phyloP scores from a whole-genome alignment of 2,888 invertebrate species.

The Sthenelais limicola region DNA sequence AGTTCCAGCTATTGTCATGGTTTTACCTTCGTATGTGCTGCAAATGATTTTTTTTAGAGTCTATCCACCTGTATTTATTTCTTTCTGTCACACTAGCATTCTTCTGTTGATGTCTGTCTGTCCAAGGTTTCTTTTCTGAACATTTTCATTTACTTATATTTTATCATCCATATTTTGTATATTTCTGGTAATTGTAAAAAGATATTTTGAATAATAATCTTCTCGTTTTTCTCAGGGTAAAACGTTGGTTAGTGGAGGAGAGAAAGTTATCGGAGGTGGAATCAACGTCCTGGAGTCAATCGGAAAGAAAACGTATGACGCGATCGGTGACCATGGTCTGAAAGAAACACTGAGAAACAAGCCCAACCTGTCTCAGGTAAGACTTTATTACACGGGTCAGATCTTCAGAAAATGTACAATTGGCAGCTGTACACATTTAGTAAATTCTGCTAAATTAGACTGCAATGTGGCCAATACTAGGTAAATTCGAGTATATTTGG shows the following conservation, averaged over 20 bases:
- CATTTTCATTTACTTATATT: background rate
- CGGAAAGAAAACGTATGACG: constrained; percentile 95
- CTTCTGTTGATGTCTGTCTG: no score
- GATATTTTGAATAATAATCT: background rate
- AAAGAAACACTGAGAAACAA: constrained; percentile 81
- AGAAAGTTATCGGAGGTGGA: constrained; percentile 55
- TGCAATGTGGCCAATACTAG: no score
- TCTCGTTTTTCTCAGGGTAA: constrained; percentile 55
- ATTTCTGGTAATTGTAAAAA: background rate
- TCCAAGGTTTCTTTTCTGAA: no score
- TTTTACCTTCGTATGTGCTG: no score
- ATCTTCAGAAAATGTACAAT: no score
- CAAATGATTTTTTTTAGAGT: no score
- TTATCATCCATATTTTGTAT: background rate
- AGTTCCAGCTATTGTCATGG: no score
- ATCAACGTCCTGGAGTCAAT: constrained; percentile 90
- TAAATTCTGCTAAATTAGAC: no score
- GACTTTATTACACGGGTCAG: background rate
- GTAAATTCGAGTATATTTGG: no score
- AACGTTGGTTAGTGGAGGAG: constrained; percentile 67
- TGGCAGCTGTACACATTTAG: no score
- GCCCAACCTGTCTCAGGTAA: constrained; percentile 69
- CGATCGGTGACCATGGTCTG: constrained; percentile 89
- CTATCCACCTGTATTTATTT: no score
- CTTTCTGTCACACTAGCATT: no score